Base-by-base conservation (phyloP, 2,113 vertebrate species). In the Scophthalmus maximus region DNA sequence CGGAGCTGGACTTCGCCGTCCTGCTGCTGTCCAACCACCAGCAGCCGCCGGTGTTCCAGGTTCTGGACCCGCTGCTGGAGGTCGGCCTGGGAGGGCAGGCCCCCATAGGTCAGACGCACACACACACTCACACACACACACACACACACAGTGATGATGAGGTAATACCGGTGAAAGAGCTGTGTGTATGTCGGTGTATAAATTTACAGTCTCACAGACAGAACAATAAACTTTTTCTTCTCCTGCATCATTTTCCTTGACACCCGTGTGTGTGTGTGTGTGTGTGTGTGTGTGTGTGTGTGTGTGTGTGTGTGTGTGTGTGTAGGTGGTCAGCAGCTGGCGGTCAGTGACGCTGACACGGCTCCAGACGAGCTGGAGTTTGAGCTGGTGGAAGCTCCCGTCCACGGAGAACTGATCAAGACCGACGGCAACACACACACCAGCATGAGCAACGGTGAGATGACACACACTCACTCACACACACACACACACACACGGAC, bases 1-100 rank as follows among this genome's bases (percentile, higher is more conserved):
- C 95, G 0, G 97, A 98, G 90, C 91, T 96, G 94, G 93, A 89
- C 73, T 96, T 99, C 78, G 94, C 95, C 65, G 85, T 99, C 68
- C 94, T 97, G 85, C 79, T 98, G 65, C 90, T 97, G 57, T 91
- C 94, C 0, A 91, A 89, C 0, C 93, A 95, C 58, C 93, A 89
- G 84, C 95, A 95, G 63, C 95, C 94, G 4, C 95, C 96, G 0
- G 89, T 92, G 5, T 97, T 97, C 82, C 96, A 95, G 89, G 93
- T 96, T 22, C 68, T 94, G 2, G 94, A 96, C 79, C 96, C 97
- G 0, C 76, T 94, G 84, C 92, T 99, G 66, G 92, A 95, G 91
- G 96, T 99, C 87, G 92, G 78, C 85, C 80, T 93, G 59, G 95
- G 97, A 14, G 96, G 96, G 52, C 93, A 90, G 74, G 89, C 94